A percentile compares a stretch with the other conserved stretches of the same genome.
Evolutionary conservation across 2,797 vertebrate genomes (phyloP).

Genomic region (Oophaga sylvatica): DNA sequence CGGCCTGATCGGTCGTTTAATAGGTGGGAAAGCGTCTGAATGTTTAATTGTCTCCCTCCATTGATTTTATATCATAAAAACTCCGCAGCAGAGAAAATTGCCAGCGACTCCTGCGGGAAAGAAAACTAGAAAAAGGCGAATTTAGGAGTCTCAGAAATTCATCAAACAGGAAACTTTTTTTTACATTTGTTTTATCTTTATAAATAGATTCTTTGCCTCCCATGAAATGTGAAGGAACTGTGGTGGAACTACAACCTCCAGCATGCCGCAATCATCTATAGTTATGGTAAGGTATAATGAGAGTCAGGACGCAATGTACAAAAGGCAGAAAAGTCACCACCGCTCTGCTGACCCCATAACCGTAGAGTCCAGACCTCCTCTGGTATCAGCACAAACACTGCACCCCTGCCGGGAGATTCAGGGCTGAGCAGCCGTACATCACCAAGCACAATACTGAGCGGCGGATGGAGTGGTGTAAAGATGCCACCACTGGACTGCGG

Average conservation of each 20-base stretch:
- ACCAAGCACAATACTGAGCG: no score
- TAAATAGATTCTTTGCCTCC: background rate
- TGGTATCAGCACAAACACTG: no score
- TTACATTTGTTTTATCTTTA: background rate
- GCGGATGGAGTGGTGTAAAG: no score
- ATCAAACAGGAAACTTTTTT: background rate
- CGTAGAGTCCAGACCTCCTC: no score
- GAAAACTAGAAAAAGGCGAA: background rate
- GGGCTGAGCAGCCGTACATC: no score
- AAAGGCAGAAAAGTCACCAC: no score
- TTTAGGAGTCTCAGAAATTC: background rate
- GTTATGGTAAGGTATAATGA: no score
- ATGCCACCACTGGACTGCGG: no score
- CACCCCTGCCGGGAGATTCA: no score
- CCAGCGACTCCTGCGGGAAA: conserved; percentile 9
- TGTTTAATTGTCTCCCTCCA: conserved; percentile 27
- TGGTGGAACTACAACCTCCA: background rate
- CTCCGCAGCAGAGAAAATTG: conserved; percentile 30
- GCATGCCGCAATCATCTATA: no score
- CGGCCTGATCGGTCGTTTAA: conserved; percentile 19
- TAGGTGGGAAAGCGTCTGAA: conserved; percentile 13
- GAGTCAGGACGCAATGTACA: no score
- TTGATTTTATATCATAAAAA: conserved; percentile 44
- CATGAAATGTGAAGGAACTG: background rate
- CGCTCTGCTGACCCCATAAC: no score